A percentile compares a stretch with the other conserved stretches of the same genome.
Evolutionary conservation across 2,113 vertebrate genomes (phyloP).

Genomic region (Psettodes erumei): DNA sequence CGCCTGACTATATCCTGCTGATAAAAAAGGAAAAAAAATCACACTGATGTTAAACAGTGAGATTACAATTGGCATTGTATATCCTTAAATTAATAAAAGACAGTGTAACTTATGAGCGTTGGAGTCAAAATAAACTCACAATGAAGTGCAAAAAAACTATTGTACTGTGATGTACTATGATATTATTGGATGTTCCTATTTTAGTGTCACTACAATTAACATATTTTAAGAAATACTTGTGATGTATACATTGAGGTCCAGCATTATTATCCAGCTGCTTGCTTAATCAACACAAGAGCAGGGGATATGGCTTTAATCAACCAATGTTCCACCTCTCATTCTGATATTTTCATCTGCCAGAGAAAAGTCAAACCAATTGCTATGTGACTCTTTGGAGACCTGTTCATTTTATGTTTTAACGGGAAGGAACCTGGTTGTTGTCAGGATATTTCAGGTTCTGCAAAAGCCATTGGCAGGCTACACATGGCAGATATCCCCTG

Average conservation of each 20-base stretch:
- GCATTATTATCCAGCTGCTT: constrained; percentile 40
- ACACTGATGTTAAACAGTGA: too few relatives aligned
- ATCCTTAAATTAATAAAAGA: neutral
- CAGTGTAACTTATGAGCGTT: neutral
- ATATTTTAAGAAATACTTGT: neutral
- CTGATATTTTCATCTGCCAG: constrained; percentile 31
- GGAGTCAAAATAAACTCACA: neutral
- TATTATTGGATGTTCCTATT: too few relatives aligned
- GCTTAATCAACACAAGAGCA: constrained; percentile 11
- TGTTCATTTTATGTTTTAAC: constrained; percentile 66
- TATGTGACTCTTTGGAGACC: constrained; percentile 61
- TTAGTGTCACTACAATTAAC: constrained; percentile 1
- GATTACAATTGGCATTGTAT: neutral
- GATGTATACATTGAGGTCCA: neutral
- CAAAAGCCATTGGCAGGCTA: constrained; percentile 69
- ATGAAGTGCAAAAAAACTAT: neutral
- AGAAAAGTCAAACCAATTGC: constrained; percentile 56
- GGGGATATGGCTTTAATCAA: constrained; percentile 45
- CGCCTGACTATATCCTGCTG: too few relatives aligned
- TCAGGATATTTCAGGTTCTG: constrained; percentile 67
- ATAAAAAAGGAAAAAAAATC: too few relatives aligned
- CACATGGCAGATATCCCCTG: constrained; percentile 29
- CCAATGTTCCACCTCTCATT: constrained; percentile 28
- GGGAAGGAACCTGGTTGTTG: constrained; percentile 65
- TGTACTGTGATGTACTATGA: too few relatives aligned